A percentile compares a stretch with the other conserved stretches of the same genome.
Evolutionary conservation across 2,888 invertebrate genomes (phyloP).

Genomic region (Drosophila mercatorum): DNA sequence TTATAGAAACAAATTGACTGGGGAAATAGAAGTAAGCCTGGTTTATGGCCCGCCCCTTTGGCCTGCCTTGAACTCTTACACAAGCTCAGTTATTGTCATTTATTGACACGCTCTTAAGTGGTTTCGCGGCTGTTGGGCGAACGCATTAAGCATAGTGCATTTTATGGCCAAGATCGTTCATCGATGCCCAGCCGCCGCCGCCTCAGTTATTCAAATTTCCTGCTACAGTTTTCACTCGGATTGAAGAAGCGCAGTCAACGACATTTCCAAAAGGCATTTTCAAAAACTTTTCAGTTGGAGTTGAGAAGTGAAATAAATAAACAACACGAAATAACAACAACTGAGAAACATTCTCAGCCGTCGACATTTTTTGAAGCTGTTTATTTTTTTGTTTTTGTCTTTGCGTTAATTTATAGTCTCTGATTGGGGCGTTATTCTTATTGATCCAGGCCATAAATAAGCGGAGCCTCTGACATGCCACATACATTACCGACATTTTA

Average conservation of each 20-base stretch:
- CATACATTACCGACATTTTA: constrained; percentile 82
- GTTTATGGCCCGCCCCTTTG: too few relatives aligned
- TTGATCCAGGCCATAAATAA: constrained; percentile 82
- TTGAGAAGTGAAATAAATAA: constrained; percentile 36
- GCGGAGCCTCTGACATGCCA: constrained; percentile 77
- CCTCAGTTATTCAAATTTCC: constrained; percentile 24
- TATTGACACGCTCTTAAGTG: constrained; percentile 5
- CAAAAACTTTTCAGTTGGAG: constrained; percentile 35
- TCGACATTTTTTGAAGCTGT: constrained; percentile 55
- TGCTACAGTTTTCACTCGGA: constrained; percentile 28
- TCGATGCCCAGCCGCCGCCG: not conserved
- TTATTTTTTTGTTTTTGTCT: constrained; percentile 66
- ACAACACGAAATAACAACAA: constrained; percentile 26
- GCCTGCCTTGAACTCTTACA: constrained; percentile 9
- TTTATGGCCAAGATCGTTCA: constrained; percentile 10
- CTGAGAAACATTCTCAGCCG: constrained; percentile 67
- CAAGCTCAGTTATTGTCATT: not conserved
- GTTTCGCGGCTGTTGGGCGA: not conserved
- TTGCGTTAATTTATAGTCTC: constrained; percentile 81
- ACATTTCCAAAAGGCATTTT: constrained; percentile 51
- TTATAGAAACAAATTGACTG: not conserved
- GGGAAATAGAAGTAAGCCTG: not conserved
- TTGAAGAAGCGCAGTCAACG: constrained; percentile 34
- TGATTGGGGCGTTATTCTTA: constrained; percentile 82
- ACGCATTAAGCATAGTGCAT: constrained; percentile 12